Conservation (phyloP, 2,888 invertebrate species). For the Coecobrya sp. region DNA sequence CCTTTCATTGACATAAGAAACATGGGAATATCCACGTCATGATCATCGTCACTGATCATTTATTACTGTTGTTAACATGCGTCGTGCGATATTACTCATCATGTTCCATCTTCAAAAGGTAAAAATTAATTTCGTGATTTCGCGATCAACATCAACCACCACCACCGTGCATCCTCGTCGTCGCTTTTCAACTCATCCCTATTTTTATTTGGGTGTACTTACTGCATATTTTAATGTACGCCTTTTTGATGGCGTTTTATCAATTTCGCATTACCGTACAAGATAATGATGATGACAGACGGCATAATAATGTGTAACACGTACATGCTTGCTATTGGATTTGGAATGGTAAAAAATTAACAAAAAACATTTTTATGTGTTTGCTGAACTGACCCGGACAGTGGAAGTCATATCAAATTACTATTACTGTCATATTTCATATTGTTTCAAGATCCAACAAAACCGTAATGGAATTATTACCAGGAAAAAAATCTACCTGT, state of each 20-base stretch:
- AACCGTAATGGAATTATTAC: too few relatives aligned
- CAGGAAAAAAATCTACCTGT: too few relatives aligned
- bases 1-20: neutral
- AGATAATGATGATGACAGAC: neutral
- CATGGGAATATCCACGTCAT: neutral
- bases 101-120: neutral
- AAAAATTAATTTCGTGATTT: slow-evolving; percentile 32
- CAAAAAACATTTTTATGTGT: too few relatives aligned
- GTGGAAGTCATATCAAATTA: too few relatives aligned
- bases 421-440: too few relatives aligned
- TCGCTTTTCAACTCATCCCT: neutral
- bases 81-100: neutral
- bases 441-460: too few relatives aligned
- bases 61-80: neutral
- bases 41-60: neutral
- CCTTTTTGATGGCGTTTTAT: neutral
- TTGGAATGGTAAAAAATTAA: too few relatives aligned
- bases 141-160: neutral
- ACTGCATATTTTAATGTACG: neutral
- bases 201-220: neutral
- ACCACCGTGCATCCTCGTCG: neutral
- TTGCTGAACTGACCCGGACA: too few relatives aligned
- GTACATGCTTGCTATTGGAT: too few relatives aligned
- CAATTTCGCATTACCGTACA: neutral
- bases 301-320: too few relatives aligned